A percentile compares a stretch with the other conserved stretches of the same genome.
Conservation (phyloP, 2,888 invertebrate species). For the Pseudococcus viburni region DNA sequence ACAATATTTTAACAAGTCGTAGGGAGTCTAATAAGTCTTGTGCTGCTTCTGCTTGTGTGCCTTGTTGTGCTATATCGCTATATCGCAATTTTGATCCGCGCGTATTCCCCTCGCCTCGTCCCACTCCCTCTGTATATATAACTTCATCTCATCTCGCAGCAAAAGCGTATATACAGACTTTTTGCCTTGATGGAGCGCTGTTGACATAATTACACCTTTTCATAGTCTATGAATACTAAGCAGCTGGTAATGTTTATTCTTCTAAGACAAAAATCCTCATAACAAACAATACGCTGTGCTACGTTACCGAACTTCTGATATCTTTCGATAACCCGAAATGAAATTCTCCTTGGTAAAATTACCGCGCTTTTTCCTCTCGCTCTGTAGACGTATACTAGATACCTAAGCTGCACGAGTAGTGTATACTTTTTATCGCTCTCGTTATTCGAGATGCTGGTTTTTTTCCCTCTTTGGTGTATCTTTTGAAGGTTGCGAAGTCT, state of each 20-base stretch:
- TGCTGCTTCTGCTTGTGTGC: conserved; percentile 53
- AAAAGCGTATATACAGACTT: conserved; percentile 28
- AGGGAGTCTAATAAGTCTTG: conserved; percentile 65
- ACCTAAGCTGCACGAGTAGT: background rate
- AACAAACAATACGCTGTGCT: conserved; percentile 57
- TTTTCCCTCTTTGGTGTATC: background rate
- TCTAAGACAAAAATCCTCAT: conserved; percentile 63
- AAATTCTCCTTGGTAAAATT: conserved; percentile 43
- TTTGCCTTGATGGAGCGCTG: conserved; percentile 64
- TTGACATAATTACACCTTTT: conserved; percentile 67
- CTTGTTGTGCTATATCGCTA: conserved; percentile 64
- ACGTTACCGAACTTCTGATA: conserved; percentile 64
- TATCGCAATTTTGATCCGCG: conserved; percentile 62
- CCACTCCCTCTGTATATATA: background rate
- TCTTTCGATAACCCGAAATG: conserved; percentile 62
- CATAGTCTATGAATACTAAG: conserved; percentile 67
- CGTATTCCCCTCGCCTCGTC: background rate
- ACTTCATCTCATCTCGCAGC: conserved; percentile 56
- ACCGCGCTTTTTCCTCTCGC: background rate
- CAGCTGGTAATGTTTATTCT: conserved; percentile 65
- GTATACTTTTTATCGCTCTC: conserved; percentile 1
- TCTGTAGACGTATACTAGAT: background rate
- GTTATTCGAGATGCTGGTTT: background rate
- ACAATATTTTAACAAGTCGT: conserved; percentile 64
- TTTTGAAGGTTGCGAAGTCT: background rate